Evolutionary conservation across 2,113 vertebrate species (phyloP).

Genomic region (Tichodroma muraria): DNA sequence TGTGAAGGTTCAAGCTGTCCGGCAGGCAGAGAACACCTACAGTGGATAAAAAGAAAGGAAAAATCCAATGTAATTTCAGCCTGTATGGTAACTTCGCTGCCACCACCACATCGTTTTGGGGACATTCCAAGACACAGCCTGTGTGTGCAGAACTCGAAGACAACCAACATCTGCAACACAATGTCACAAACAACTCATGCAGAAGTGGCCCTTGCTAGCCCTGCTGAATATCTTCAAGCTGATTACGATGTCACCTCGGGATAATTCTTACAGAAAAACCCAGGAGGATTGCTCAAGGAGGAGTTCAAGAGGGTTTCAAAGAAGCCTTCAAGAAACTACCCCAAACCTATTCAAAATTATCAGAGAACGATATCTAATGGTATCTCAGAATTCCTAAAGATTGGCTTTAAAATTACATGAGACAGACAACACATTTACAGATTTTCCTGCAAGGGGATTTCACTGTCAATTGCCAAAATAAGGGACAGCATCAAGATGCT

Average conservation of each 20-base stretch:
- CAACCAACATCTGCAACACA: neutral
- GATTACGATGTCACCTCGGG: rapidly evolving
- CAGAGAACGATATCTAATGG: neutral
- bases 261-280: neutral
- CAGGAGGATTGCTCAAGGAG: neutral
- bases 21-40: conserved; percentile 93
- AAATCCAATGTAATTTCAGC: neutral
- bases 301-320: neutral
- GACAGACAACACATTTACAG: neutral
- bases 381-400: neutral
- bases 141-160: neutral
- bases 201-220: neutral
- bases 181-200: neutral
- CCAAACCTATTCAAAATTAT: neutral
- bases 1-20: conserved; percentile 87
- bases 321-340: neutral
- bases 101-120: neutral
- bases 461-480: neutral
- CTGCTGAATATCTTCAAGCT: neutral
- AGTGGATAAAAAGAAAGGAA: neutral
- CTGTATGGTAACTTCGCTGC: neutral
- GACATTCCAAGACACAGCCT: neutral
- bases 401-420: neutral
- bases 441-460: neutral
- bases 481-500: neutral